Conservation (phyloP, 2,797 vertebrate genomes). For the Myotis planiceps region DNA sequence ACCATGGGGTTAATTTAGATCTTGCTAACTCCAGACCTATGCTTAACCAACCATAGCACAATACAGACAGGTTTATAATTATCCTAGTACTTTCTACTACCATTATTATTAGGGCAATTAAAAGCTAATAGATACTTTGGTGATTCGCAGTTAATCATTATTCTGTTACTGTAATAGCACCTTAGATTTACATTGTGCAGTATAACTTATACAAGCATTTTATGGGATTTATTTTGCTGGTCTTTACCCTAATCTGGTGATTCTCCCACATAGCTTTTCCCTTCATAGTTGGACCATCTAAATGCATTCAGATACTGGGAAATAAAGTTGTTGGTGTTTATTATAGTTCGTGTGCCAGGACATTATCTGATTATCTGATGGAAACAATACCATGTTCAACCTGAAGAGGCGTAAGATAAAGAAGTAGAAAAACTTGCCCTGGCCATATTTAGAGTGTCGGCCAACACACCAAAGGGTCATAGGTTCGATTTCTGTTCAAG, state of each 20-base stretch:
- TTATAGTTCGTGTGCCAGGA: neutral
- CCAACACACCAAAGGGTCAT: too few species aligned
- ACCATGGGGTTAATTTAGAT: neutral
- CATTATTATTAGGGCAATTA: constrained; percentile 49
- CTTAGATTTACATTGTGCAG: neutral
- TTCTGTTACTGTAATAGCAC: constrained; percentile 17
- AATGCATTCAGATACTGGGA: neutral
- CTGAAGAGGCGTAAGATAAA: neutral
- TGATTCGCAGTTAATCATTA: constrained; percentile 3
- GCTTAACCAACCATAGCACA: neutral
- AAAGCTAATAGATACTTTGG: constrained; percentile 45
- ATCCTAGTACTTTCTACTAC: neutral
- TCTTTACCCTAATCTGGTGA: neutral
- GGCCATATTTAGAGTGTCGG: too few species aligned
- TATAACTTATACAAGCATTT: neutral
- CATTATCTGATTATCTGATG: neutral
- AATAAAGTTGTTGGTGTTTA: neutral
- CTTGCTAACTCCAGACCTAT: neutral
- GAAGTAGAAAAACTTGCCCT: neutral
- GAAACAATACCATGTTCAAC: neutral
- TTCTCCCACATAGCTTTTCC: neutral
- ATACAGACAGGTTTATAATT: constrained; percentile 51
- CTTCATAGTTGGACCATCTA: neutral
- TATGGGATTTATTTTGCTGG: neutral
- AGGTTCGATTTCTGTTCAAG: too few species aligned